phyloP scores from a whole-genome alignment of 2,888 invertebrate genomes.

The Mycalesis mineus region DNA sequence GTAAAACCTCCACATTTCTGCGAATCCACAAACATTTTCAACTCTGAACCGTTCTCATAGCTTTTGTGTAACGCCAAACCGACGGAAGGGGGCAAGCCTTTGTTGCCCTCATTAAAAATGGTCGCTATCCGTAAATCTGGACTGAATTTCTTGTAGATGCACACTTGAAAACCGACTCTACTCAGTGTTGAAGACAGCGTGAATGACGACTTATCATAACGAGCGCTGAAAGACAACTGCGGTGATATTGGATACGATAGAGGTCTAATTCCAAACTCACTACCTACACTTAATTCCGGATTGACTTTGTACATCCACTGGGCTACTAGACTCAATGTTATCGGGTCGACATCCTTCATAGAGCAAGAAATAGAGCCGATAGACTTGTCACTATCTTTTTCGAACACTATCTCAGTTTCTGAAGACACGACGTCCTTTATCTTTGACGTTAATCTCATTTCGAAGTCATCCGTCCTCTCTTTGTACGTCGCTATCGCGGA shows the following conservation, averaged over 20 bases:
- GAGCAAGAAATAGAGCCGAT: conserved; percentile 50
- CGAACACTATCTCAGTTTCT: conserved; percentile 61
- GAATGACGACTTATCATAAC: conserved; percentile 52
- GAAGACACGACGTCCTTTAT: conserved; percentile 65
- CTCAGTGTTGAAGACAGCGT: conserved; percentile 58
- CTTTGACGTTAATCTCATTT: conserved; percentile 59
- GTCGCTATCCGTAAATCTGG: conserved; percentile 59
- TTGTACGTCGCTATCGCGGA: conserved; percentile 64
- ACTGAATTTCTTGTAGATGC: conserved; percentile 58
- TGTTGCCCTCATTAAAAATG: conserved; percentile 52
- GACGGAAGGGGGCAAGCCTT: conserved; percentile 46
- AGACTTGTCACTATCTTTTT: conserved; percentile 52
- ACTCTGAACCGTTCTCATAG: conserved; percentile 54
- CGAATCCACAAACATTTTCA: conserved; percentile 68
- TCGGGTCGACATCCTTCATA: conserved; percentile 63
- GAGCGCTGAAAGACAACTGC: conserved; percentile 57
- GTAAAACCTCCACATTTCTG: conserved; percentile 68
- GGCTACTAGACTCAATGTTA: conserved; percentile 52
- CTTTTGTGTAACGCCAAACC: conserved; percentile 61
- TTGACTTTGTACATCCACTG: conserved; percentile 62
- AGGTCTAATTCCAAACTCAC: conserved; percentile 56
- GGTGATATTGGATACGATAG: conserved; percentile 47
- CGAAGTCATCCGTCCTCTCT: conserved; percentile 48
- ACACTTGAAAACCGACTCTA: conserved; percentile 57
- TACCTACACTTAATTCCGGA: conserved; percentile 56